A percentile compares a stretch with the other conserved stretches of the same genome.
phyloP scores from a whole-genome alignment of 2,113 vertebrate species.

The Chaetorhynchus papuensis region DNA sequence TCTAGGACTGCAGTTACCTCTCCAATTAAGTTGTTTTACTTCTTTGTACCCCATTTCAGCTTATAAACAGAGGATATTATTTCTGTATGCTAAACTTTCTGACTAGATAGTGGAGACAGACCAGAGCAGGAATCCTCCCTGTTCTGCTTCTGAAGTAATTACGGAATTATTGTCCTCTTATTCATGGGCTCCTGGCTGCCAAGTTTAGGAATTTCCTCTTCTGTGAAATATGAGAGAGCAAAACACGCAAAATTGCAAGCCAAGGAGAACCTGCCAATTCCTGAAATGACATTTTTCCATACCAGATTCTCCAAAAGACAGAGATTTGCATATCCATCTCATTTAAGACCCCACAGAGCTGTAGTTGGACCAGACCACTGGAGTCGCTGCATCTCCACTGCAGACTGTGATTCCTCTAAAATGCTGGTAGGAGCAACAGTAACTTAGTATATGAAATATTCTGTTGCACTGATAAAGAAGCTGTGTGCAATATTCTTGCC shows the following conservation, averaged over 20 bases:
- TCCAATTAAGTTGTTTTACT: not conserved
- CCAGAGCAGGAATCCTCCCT: not conserved
- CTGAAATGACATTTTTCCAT: not conserved
- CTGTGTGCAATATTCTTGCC: not conserved
- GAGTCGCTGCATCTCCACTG: not conserved
- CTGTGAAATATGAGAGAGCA: not conserved
- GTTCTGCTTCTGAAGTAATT: not conserved
- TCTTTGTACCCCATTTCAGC: not conserved
- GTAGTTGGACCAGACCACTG: not conserved
- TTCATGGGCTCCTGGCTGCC: not conserved
- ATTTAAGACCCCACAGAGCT: not conserved
- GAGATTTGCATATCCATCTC: not conserved
- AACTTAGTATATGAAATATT: not conserved
- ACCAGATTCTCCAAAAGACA: not conserved
- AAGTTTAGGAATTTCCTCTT: not conserved
- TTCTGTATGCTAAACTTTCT: not conserved
- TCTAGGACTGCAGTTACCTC: not conserved
- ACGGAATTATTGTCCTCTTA: not conserved
- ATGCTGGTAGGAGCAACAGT: not conserved
- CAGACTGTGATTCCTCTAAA: not conserved
- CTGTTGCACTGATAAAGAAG: not conserved
- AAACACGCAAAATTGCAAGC: not conserved
- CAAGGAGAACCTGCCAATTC: not conserved
- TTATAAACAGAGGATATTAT: not conserved
- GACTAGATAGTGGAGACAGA: not conserved